Base-by-base conservation (phyloP, 2,888 invertebrate species). In the Metalampra italica region DNA sequence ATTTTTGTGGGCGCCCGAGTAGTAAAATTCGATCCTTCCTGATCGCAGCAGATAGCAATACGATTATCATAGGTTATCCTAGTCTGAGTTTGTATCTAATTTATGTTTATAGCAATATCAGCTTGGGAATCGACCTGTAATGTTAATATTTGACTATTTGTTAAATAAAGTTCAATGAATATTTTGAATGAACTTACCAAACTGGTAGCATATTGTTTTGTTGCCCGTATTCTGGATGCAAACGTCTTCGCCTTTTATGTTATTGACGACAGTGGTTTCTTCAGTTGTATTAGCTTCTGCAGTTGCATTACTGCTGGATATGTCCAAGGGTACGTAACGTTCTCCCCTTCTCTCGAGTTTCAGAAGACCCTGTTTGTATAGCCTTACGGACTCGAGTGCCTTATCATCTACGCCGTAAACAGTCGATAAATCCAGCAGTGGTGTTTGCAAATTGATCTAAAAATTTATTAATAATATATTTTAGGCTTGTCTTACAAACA, bases 381-480 rank as follows among this genome's bases (percentile, higher is more conserved):
- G 64, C 53, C 82, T 70, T 1, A 82, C 66, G 34, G 54, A 55
- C 5, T 66, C 56, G 29, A 75, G 63, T 15, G 71, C 64, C 36
- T 61, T 55, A 30, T 83, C 71, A 50, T 81, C 68, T 5, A 76
- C 71, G 46, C 84, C 83, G 39, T 84, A 85, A 49, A 85, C 66
- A 12, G 75, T 77, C 14, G 84, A 85, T 9, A 85, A 64, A 58
- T 84, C 84, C 39, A 83, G 50, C 9, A 76, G 44, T 3, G 83
- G 84, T 3, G 84, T 83, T 73, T 83, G 82, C 22, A 68, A 71
- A 54, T 83, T 83, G 29, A 84, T 75, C 84, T 85, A 56, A 43
- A 66, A 39, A 56, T 34, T 14, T 30, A 38, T 57, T 42, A 60
- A 32, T 32, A 3, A 22, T 22, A 22, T 22, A 22, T n/a, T n/a